Base-by-base conservation (phyloP, 2,888 invertebrate species). In the Melinopterus prodromus region DNA sequence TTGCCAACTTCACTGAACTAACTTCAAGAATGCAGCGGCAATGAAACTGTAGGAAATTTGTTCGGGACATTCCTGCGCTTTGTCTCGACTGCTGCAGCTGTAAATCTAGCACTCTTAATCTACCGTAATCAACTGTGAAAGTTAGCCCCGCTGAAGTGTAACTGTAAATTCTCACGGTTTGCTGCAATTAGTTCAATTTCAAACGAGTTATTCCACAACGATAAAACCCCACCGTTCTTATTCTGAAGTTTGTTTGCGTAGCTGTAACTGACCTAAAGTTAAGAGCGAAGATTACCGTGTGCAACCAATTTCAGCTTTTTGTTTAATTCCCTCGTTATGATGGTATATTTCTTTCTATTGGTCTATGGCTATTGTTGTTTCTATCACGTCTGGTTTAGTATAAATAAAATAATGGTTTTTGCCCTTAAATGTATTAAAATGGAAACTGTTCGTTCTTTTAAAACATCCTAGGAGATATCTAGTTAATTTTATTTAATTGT, bases 21-120 rank as follows among this genome's bases (percentile, higher is more conserved):
- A 53, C 53, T 53, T 53, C 53, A 53, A 53, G 53, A 53, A 53
- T 53, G 53, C 53, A 53, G 53, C 53, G 53, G 12, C 5, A 53
- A 53, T 53, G 53, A 53, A 53, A 53, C 53, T 53, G 53, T 53
- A 53, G 9, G 53, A 53, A 53, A 53, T 53, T 53, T 53, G 53
- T 53, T 53, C 53, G 53, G 53, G 7, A 7, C 53, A 53, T 53
- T 53, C 53, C 74, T 9, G 7, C 14, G 72, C 72, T 72, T 26
- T 36, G 72, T 72, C 72, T 26, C n/a, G 16, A 74, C 36, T 74
- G 26, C 35, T 72, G 72, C 72, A 74, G 36, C 37, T 74, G 74
- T 26, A 74, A 74, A 74, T 74, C 37, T 74, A 74, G 35, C n/a
- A 74, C 74, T 74, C 74, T 74, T 74, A 74, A 74, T 74, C 74